Evolutionary conservation across 2,888 invertebrate genomes (phyloP).

Genomic region (Eurytoma adleriae): DNA sequence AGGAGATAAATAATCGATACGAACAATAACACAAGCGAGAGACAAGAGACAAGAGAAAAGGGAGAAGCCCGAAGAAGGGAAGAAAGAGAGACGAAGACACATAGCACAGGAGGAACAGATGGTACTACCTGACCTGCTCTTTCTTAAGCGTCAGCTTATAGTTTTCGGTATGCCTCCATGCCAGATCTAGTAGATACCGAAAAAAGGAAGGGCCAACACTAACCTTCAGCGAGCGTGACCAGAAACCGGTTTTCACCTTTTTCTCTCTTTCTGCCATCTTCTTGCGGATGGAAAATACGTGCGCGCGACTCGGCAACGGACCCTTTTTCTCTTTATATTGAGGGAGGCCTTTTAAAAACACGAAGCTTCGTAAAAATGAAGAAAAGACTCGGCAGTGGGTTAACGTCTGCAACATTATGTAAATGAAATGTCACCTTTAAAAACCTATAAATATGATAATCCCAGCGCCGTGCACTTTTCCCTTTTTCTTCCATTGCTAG

Average conservation of each 20-base stretch:
- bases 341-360: constrained; percentile 52
- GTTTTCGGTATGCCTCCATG: constrained; percentile 53
- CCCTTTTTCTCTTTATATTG: constrained; percentile 30
- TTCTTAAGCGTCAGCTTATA: constrained; percentile 35
- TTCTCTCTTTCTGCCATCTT: constrained; percentile 5
- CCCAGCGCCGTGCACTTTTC: constrained; percentile 16
- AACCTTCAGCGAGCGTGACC: constrained; percentile 58
- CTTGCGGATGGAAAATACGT: neutral
- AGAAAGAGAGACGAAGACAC: constrained; percentile 15
- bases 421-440: constrained; percentile 49
- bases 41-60: constrained; percentile 3
- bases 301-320: neutral
- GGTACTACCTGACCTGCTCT: constrained; percentile 55
- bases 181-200: constrained; percentile 61
- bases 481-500: constrained; percentile 1
- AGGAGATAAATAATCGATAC: constrained; percentile 41
- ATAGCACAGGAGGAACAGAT: constrained; percentile 47
- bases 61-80: constrained; percentile 7
- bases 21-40: constrained; percentile 48
- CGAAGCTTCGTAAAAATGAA: constrained; percentile 1
- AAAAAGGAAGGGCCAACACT: constrained; percentile 53
- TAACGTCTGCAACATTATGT: constrained; percentile 41
- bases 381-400: neutral
- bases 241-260: constrained; percentile 59
- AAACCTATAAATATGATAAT: constrained; percentile 57